Evolutionary conservation across 2,888 invertebrate genomes (phyloP).

Genomic region (Drosophila subquinaria): DNA sequence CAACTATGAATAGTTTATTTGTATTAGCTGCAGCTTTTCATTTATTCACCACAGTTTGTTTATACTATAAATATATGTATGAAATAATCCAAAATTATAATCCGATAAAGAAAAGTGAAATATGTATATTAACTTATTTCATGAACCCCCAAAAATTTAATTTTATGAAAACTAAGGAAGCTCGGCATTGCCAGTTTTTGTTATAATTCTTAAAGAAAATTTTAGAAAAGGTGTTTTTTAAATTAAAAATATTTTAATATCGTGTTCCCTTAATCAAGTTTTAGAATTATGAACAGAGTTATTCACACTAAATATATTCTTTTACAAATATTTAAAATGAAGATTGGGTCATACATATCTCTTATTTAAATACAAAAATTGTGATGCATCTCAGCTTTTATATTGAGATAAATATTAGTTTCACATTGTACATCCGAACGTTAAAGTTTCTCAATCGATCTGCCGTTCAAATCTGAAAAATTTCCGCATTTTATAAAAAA

Average conservation of each 20-base stretch:
- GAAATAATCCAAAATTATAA: neutral
- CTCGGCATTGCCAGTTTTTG: no score
- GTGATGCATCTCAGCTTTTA: neutral
- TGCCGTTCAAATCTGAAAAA: neutral
- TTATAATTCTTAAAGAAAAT: no score
- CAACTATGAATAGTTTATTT: slow-evolving; percentile 25
- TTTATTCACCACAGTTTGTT: slow-evolving; percentile 4
- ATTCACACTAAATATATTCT: neutral
- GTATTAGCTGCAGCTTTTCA: slow-evolving; percentile 7
- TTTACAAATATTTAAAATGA: neutral
- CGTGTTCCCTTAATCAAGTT: no score
- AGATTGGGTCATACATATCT: neutral
- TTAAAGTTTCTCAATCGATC: neutral
- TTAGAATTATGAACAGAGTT: no score
- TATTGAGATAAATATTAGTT: neutral
- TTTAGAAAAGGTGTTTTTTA: no score
- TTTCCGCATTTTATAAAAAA: neutral
- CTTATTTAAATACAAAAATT: neutral
- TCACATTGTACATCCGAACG: neutral
- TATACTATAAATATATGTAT: neutral
- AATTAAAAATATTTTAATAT: no score
- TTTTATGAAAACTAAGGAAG: neutral
- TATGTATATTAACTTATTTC: neutral
- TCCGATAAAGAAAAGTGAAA: neutral
- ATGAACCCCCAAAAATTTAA: neutral